Conservation (phyloP, 2,113 vertebrate genomes). For the Conger conger region DNA sequence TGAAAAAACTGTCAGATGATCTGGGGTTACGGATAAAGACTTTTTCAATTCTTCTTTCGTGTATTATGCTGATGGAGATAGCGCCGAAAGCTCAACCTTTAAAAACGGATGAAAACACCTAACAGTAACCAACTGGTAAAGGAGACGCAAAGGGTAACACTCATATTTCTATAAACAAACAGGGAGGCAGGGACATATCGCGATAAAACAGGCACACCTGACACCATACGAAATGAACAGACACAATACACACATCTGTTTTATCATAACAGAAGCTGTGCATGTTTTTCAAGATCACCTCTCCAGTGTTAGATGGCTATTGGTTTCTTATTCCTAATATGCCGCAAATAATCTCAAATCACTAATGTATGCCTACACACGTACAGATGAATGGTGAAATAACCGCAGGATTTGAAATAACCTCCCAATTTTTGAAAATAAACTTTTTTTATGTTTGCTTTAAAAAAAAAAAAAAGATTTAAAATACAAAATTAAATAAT, state of each 20-base stretch:
- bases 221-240: constrained; percentile 22
- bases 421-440: constrained; percentile 67
- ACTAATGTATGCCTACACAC: constrained; percentile 18
- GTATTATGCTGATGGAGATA: neutral
- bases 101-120: neutral
- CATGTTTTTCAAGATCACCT: constrained; percentile 15
- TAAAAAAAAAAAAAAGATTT: constrained; percentile 57
- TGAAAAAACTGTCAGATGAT: neutral
- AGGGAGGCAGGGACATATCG: constrained; percentile 1
- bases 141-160: neutral
- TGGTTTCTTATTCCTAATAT: neutral
- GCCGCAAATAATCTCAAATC: constrained; percentile 12
- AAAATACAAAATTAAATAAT: constrained; percentile 81
- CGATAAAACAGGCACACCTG: constrained; percentile 8
- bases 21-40: neutral
- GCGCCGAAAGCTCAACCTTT: neutral
- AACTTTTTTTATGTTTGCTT: constrained; percentile 54
- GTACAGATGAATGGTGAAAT: constrained; percentile 34
- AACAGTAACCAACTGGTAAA: neutral
- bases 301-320: constrained; percentile 5
- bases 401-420: constrained; percentile 45
- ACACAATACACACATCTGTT: constrained; percentile 8
- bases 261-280: neutral
- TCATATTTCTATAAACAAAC: neutral
- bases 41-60: neutral